Conservation (phyloP, 2,113 vertebrate genomes). For the Myotis yumanensis region DNA sequence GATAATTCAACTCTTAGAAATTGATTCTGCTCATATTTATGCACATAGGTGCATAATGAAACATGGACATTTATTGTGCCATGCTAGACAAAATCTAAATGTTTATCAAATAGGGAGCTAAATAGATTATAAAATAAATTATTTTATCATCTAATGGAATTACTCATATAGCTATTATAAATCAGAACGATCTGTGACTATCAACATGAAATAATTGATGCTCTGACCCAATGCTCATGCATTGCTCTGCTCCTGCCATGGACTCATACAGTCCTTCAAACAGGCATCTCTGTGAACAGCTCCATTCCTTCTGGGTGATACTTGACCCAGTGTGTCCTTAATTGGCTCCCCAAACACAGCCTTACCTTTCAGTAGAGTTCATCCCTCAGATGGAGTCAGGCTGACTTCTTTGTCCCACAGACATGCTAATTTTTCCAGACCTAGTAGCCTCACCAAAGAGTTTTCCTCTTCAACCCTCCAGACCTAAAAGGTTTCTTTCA, state of each 20-base stretch:
- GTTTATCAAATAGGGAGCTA: background rate
- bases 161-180: background rate
- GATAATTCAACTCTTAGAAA: background rate
- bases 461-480: background rate
- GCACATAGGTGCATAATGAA: background rate
- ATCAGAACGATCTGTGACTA: background rate
- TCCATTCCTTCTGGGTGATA: background rate
- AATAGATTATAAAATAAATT: background rate
- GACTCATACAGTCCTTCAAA: background rate
- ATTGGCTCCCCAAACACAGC: background rate
- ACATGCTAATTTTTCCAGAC: background rate
- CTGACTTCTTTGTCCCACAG: background rate
- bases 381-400: background rate
- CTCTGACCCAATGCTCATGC: background rate
- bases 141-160: background rate
- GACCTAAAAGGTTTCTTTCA: background rate
- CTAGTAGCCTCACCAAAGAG: background rate
- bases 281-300: background rate
- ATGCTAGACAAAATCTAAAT: background rate
- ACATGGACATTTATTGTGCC: background rate
- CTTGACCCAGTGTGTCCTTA: background rate
- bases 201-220: background rate
- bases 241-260: background rate
- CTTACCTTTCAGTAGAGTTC: no score
- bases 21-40: background rate